Percentiles rank a stretch among this genome's conserved stretches.
Conservation (phyloP, 2,113 vertebrate genomes). For the Bubo blakistoni region DNA sequence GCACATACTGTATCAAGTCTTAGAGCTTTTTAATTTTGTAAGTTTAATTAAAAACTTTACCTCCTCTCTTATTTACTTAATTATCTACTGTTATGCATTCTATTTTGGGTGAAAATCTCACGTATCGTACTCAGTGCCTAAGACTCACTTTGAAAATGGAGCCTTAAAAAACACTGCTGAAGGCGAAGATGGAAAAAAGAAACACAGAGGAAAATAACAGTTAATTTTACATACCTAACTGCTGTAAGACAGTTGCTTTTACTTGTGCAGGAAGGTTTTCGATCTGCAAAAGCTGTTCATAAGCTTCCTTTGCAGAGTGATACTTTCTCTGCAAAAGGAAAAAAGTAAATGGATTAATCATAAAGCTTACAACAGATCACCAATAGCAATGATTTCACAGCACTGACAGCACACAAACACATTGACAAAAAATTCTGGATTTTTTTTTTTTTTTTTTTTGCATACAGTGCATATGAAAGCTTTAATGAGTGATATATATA, state of each 20-base stretch:
- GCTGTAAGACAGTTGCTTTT: constrained; percentile 96
- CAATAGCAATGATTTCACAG: constrained; percentile 52
- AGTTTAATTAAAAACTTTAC: background rate
- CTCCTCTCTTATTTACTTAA: constrained; percentile 23
- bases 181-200: background rate
- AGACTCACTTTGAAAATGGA: background rate
- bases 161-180: constrained; percentile 30
- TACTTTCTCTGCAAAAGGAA: constrained; percentile 88
- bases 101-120: background rate
- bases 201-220: background rate
- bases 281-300: constrained; percentile 94
- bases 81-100: background rate
- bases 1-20: background rate
- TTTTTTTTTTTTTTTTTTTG: background rate
- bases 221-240: constrained; percentile 87
- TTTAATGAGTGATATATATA: background rate
- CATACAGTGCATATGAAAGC: constrained; percentile 65
- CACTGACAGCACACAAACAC: constrained; percentile 57
- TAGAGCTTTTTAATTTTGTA: background rate
- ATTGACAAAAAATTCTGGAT: background rate
- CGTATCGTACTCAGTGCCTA: background rate
- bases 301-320: constrained; percentile 95
- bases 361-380: constrained; percentile 41
- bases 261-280: constrained; percentile 96
- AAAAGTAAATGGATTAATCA: constrained; percentile 58